Conservation (phyloP, 2,797 vertebrate genomes). For the Channa striata region DNA sequence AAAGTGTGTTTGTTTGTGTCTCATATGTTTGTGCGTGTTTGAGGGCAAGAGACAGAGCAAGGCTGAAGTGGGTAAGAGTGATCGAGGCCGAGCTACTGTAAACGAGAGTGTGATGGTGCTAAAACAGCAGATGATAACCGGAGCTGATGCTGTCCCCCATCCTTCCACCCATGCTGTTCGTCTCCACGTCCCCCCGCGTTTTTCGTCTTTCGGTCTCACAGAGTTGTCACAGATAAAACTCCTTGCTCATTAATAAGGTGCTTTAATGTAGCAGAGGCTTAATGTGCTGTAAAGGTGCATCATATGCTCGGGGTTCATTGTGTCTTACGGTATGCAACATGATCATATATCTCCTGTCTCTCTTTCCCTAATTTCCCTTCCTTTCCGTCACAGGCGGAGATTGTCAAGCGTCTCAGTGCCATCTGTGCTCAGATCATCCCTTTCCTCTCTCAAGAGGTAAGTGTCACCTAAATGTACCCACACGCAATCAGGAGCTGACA, state of each 20-base stretch:
- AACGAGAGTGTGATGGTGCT: conserved; percentile 61
- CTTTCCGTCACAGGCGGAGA: conserved; percentile 90
- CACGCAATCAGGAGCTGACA: conserved; percentile 15
- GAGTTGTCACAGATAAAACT: conserved; percentile 26
- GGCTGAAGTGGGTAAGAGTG: conserved; percentile 9
- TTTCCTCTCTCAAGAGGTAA: conserved; percentile 99
- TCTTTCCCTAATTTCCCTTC: conserved; percentile 32
- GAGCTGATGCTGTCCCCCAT: conserved; percentile 37
- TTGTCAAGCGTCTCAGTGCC: conserved; percentile 97
- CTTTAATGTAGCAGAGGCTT: conserved; percentile 48
- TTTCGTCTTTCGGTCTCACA: conserved; percentile 1
- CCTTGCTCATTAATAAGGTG: conserved; percentile 43
- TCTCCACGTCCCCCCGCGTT: not conserved
- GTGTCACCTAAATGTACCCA: conserved; percentile 72
- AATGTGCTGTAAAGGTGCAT: conserved; percentile 59
- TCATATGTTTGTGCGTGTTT: conserved; percentile 7
- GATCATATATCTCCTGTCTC: conserved; percentile 50
- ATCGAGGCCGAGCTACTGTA: conserved; percentile 23
- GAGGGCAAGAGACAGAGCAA: conserved; percentile 4
- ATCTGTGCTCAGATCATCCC: conserved; percentile 99
- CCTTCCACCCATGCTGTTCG: conserved; percentile 17
- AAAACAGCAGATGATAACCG: conserved; percentile 57
- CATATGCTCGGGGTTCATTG: conserved; percentile 44
- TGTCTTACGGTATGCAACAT: conserved; percentile 43
- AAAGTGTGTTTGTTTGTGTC: conserved; percentile 4